Evolutionary conservation across 2,888 invertebrate species (phyloP), one percentile per base, ranked within the genome.

Genomic region (Cabera pusaria): DNA sequence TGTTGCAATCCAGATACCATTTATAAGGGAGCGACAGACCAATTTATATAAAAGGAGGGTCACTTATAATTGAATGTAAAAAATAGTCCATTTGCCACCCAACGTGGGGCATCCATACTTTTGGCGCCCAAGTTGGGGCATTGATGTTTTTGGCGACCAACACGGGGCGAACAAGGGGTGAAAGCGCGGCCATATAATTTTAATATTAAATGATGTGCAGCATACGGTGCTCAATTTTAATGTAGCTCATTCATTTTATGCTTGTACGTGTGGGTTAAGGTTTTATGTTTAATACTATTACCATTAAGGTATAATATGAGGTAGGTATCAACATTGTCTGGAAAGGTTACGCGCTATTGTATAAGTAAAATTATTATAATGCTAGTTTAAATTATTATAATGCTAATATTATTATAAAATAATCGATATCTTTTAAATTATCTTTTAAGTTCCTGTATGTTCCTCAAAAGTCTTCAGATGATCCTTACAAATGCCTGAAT

Each of bases 41-140:
- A 80, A 86, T 86, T 84, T 83, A 85, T 86, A 80, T 75, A 76
- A 65, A 74, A 71, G 67, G 70, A 74, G 76, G 81, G 84, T 73
- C 73, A 78, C 61, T 67, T 69, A 72, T 86, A 83, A 87, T 86
- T 85, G 83, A 84, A 84, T 81, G 79, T 79, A 81, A 85, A 86
- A 84, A 86, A 85, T 83, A 68, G 74, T 57, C 72, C 64, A 69
- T 68, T 65, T 78, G 69, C 62, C 63, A 59, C 67, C 69, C 69
- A 64, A 53, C 54, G 54, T 59, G 66, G 74, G 46, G 43, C 37
- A 19, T 22, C 24, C 36, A 54, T 40, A 47, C 34, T 23, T 40
- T 45, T 45, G 45, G 49, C 34, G 43, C 49, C 40, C 40, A 25
- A 45, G 35, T 37, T 19, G 43, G 33, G 44, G 23, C 46, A 20